Base-by-base conservation (phyloP, 92 coral and sea anemone genomes). In the Epizoanthus rinbou region DNA sequence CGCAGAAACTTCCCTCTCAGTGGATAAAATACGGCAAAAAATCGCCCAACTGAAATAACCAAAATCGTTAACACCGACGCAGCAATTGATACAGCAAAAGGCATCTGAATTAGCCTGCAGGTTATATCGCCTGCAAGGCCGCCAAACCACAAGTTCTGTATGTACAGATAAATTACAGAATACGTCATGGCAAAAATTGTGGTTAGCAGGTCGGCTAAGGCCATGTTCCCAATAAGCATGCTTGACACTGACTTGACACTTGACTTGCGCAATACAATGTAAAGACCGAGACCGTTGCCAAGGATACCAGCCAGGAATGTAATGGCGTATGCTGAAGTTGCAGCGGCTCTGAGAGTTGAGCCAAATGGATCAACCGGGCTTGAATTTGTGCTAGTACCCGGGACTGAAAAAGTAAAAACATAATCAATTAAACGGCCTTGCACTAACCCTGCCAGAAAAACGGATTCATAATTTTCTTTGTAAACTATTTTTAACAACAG, bases 201-300 rank as follows among this genome's bases (percentile, higher is more conserved):
- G 37, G 85, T 31, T 4, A 87, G 31, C 64, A 87, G 72, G 45
- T 87, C 90, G n/a, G 90, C 90, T 3, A 83, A 24, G 11, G 90
- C 90, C 87, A 87, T 82, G 80, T 87, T 87, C 0, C 87, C 83
- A 11, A 87, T 87, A 14, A 87, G 85, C 45, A 87, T 18, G 73
- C 52, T 83, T 13, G 87, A 50, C 19, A 83, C 78, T 17, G 64
- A 73, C 73, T 69, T 64, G 13, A 64, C 39, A 35, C 75, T 70
- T 15, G 87, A 33, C 57, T 39, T 87, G 22, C 65, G 79, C 43
- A 56, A 43, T 47, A 87, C 73, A 4, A 83, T 80, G 57, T 58
- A 65, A 31, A 87, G 86, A 3, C 90, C 90, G 3, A 87, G 17
- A 7, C 65, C 63, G 87, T 87, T 87, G 79, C 90, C 90, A 17